Evolutionary conservation across 2,888 invertebrate species (phyloP).

Genomic region (Carabus problematicus): DNA sequence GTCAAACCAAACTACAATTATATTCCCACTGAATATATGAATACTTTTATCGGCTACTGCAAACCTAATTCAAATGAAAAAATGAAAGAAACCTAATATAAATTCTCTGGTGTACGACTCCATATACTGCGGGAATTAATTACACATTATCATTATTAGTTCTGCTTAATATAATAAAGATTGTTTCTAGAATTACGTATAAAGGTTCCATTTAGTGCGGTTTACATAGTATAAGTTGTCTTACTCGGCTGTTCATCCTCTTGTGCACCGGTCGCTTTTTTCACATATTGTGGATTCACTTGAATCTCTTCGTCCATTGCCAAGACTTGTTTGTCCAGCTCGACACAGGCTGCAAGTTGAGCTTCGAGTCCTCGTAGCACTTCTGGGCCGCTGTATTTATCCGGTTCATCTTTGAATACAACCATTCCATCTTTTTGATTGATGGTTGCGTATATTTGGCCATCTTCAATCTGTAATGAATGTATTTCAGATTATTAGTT

Average conservation of each 20-base stretch:
- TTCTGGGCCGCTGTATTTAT: conserved; percentile 89
- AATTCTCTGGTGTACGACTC: too few species aligned
- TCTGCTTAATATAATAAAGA: too few species aligned
- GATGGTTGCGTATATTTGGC: conserved; percentile 95
- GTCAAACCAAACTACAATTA: too few species aligned
- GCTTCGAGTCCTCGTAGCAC: conserved; percentile 88
- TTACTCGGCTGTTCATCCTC: conserved; percentile 59
- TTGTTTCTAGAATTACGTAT: too few species aligned
- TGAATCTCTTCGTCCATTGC: conserved; percentile 96
- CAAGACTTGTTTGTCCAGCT: conserved; percentile 85
- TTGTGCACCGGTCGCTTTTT: conserved; percentile 57
- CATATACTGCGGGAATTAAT: too few species aligned
- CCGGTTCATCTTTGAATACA: conserved; percentile 93
- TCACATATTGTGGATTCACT: conserved; percentile 80
- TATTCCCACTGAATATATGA: too few species aligned
- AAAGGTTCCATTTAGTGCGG: too few species aligned
- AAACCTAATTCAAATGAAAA: too few species aligned
- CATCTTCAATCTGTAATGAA: conserved; percentile 84
- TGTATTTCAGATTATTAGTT: background rate
- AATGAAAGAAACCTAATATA: too few species aligned
- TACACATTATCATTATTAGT: too few species aligned
- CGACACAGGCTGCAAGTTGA: conserved; percentile 85
- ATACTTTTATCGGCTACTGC: too few species aligned
- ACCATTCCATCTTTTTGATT: conserved; percentile 99
- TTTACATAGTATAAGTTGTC: conserved; percentile 58